Conservation (phyloP, 2,888 invertebrate genomes). For the Gandaritis pyraliata region DNA sequence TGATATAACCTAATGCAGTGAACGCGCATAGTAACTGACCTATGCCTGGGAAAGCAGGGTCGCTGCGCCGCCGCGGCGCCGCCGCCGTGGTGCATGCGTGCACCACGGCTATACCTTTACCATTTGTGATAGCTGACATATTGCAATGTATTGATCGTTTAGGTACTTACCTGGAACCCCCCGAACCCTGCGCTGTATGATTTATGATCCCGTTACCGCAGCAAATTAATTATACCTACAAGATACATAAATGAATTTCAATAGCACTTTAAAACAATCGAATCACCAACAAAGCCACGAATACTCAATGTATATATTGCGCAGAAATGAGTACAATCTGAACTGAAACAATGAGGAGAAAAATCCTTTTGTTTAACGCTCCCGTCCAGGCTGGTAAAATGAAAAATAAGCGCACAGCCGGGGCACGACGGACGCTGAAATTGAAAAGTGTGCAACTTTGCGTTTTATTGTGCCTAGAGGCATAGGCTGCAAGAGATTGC, state of each 20-base stretch:
- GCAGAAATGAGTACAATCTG: constrained; percentile 42
- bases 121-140: constrained; percentile 53
- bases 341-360: constrained; percentile 66
- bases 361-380: constrained; percentile 72
- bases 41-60: constrained; percentile 57
- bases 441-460: constrained; percentile 74
- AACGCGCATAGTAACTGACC: constrained; percentile 68
- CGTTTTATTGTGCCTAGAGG: constrained; percentile 63
- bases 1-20: constrained; percentile 36
- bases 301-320: constrained; percentile 36
- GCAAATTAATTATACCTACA: constrained; percentile 21
- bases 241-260: constrained; percentile 18
- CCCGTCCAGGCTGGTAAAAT: constrained; percentile 63
- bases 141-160: constrained; percentile 67
- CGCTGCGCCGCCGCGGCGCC: constrained; percentile 47
- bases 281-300: constrained; percentile 26
- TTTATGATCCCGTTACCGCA: constrained; percentile 17
- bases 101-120: constrained; percentile 51
- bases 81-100: constrained; percentile 68
- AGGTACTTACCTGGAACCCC: constrained; percentile 30
- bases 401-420: constrained; percentile 68
- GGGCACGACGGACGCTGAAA: constrained; percentile 62
- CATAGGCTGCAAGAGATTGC: constrained; percentile 56
- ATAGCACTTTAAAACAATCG: constrained; percentile 26
- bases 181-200: constrained; percentile 18